Base-by-base conservation (phyloP, 1,140 invertebrate genomes). In the Aphaenogaster floridana region DNA sequence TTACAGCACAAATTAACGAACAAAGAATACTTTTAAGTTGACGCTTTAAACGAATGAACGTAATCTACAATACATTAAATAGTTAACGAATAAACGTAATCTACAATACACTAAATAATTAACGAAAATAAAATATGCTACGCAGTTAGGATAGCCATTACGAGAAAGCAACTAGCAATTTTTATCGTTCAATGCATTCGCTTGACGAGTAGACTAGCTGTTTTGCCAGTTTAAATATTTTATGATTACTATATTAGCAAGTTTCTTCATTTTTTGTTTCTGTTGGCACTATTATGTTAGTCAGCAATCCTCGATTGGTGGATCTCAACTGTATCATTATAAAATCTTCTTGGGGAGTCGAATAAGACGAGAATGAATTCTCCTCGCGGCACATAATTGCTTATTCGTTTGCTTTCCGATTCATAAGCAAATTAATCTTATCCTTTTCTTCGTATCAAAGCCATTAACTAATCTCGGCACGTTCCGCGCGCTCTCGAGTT, bases 361-460 rank as follows among this genome's bases (percentile, higher is more conserved):
- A 80, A 63, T 15, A 8, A 79, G 48, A 21, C 13, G 59, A 54
- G 48, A 45, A 28, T 42, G 28, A 3, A 11, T 0, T 21, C 54
- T 85, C 57, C 81, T 69, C 69, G 89, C 34, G 42, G 80, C 69
- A 83, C 61, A 87, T 94, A 95, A 95, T 94, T 94, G 92, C 94
- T 94, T 93, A 94, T 93, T 93, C 91, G 91, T 93, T 92, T 93
- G 91, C 92, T 92, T 91, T 93, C 91, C 92, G 91, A 93, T 94
- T 94, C 93, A 88, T 86, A 92, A 92, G 91, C 93, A 94, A 94
- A 93, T 94, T 93, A 94, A 94, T 94, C 91, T 94, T 94, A 94
- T 93, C 93, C 92, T 93, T 94, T 94, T 89, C 93, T 84, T 93
- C 92, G 91, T 93, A 94, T 94, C 92, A 94, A 94, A 94, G 92